A percentile compares a stretch with the other conserved stretches of the same genome.
These are phyloP conservation scores for Sipha flava DNA, from an alignment of 1,140 invertebrate genomes.

Conservation along the genomic window DNA sequence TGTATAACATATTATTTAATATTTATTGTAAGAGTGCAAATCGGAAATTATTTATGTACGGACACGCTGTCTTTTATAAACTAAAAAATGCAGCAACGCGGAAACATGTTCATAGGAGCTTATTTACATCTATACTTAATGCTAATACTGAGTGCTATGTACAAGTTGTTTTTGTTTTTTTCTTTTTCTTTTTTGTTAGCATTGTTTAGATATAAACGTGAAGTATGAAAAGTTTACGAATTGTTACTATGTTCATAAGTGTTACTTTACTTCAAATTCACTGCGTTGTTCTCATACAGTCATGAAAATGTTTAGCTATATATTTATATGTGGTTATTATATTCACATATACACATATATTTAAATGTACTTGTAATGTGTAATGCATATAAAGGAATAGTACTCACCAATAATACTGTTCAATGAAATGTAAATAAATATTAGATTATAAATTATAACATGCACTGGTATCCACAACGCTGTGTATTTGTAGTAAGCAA, in stretches of 20 bases:
- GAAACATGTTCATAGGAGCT: constrained; percentile 29
- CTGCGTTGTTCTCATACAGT: background rate
- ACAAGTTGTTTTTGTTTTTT: constrained; percentile 23
- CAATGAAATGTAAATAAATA: background rate
- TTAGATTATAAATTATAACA: constrained; percentile 14
- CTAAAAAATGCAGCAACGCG: background rate
- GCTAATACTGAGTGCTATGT: constrained; percentile 15
- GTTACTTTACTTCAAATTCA: constrained; percentile 23
- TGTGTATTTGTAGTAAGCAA: constrained; percentile 7
- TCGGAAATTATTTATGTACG: constrained; percentile 10
- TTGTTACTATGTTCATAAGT: constrained; percentile 30
- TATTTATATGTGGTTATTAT: background rate
- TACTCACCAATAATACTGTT: background rate
- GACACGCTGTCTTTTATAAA: background rate
- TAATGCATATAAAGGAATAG: background rate
- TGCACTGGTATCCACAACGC: background rate
- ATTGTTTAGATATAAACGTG: constrained; percentile 28
- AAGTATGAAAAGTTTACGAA: constrained; percentile 27
- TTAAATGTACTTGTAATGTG: too few species aligned
- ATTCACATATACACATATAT: background rate
- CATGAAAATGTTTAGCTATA: constrained; percentile 2
- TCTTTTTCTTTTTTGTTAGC: constrained; percentile 13
- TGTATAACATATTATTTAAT: constrained; percentile 17
- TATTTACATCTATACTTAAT: constrained; percentile 21
- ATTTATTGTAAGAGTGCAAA: constrained; percentile 28